Evolutionary conservation across 2,113 vertebrate genomes (phyloP).

Genomic region (Forbesichthys agassizii): DNA sequence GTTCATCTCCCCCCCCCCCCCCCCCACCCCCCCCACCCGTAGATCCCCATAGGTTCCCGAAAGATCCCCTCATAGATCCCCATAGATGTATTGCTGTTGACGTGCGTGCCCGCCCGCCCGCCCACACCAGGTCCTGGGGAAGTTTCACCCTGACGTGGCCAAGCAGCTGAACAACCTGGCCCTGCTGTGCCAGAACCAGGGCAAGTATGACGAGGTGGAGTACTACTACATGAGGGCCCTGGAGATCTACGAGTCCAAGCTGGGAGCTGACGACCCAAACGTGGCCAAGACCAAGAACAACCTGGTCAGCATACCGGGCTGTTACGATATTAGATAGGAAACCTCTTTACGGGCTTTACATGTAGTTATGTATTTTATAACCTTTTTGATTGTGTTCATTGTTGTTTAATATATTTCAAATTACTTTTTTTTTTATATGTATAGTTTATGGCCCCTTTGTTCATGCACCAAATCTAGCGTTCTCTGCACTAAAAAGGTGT

Average conservation of each 20-base stretch:
- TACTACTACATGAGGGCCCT: constrained; percentile 93
- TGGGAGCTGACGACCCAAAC: constrained; percentile 93
- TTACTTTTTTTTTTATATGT: not conserved
- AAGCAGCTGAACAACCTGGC: constrained; percentile 98
- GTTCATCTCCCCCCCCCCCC: too few species aligned
- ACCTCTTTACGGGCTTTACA: not conserved
- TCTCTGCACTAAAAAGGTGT: too few species aligned
- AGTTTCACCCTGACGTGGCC: constrained; percentile 90
- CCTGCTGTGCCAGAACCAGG: constrained; percentile 97
- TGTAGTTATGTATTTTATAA: not conserved
- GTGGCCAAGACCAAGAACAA: constrained; percentile 99
- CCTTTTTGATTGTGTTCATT: not conserved
- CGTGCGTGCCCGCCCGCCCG: not conserved
- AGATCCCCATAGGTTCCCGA: too few species aligned
- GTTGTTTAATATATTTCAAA: not conserved
- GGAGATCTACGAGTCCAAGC: constrained; percentile 93
- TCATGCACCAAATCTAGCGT: too few species aligned
- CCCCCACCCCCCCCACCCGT: too few species aligned
- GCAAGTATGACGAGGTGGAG: constrained; percentile 96
- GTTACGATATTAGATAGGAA: too few species aligned
- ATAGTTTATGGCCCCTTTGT: not conserved
- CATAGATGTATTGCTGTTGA: too few species aligned
- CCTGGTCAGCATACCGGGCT: constrained; percentile 76
- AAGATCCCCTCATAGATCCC: too few species aligned
- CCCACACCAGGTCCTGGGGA: constrained; percentile 63